A percentile compares a stretch with the other conserved stretches of the same genome.
Evolutionary conservation across 2,113 vertebrate species (phyloP).

Genomic region (Indri indri): DNA sequence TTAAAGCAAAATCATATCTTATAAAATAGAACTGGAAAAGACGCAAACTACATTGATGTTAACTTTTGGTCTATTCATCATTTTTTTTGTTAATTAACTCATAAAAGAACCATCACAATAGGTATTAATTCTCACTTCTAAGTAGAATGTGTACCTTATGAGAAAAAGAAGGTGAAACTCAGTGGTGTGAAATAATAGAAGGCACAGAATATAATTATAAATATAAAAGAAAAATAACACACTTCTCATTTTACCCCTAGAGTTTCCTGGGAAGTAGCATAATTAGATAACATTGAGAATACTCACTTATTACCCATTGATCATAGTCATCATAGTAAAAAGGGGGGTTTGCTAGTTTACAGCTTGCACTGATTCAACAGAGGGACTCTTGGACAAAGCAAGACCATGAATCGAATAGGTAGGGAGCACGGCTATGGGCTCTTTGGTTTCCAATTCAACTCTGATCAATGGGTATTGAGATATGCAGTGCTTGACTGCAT

Average conservation of each 20-base stretch:
- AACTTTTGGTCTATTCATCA: neutral
- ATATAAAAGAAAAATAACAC: conserved; percentile 10
- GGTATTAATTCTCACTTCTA: neutral
- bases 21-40: conserved; percentile 16
- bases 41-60: neutral
- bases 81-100: conserved; percentile 31
- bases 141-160: neutral
- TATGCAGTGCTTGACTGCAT: neutral
- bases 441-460: neutral
- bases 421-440: neutral
- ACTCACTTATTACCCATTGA: neutral
- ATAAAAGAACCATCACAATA: conserved; percentile 36
- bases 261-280: neutral
- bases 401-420: neutral
- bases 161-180: conserved; percentile 36
- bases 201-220: neutral
- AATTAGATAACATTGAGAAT: neutral
- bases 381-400: neutral
- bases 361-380: neutral
- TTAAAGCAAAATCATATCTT: neutral
- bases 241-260: neutral
- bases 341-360: neutral
- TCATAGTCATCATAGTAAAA: neutral
- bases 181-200: neutral
- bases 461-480: neutral